Evolutionary conservation across 2,113 vertebrate genomes (phyloP), one percentile per base, ranked within the genome.

Genomic region (Marmota monax): DNA sequence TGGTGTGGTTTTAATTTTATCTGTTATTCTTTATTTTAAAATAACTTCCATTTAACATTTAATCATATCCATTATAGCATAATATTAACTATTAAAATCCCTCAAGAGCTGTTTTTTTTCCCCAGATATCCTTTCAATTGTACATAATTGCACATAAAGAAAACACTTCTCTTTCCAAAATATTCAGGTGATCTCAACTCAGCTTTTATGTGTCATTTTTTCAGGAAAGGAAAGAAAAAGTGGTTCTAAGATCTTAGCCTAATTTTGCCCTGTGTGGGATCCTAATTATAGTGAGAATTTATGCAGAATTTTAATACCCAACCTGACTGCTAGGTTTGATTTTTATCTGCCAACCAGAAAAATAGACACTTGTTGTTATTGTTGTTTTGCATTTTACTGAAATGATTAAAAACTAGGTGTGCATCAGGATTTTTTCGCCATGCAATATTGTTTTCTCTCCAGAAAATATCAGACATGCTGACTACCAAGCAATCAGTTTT

Each of bases 141-240:
- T 39, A 63, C 23, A 63, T 11, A 63, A 63, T 23, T 27, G 23
- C 34, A 39, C 25, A 32, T 12, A n/a, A 79, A 84, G 4, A 82
- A 39, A 84, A 73, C 85, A 1, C 14, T 76, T 83, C 37, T 88
- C 6, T n/a, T 92, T 95, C 37, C 65, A 70, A 88, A 94, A 95
- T 65, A 2, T 39, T 0, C n/a, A 61, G 23, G 17, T 67, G 16
- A 39, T 73, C 5, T 73, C 17, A 90, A 61, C 8, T 63, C 29
- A 83, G 13, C 0, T 96, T 58, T 78, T 67, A 0, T 69, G 2
- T 63, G 25, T 7, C 6, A 25, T 77, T 78, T 90, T 76, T 63
- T 79, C 11, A 84, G 42, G 29, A 92, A 74, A 94, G 1, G 16
- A 74, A 1, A 70, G 14, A 0, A 90, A 82, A 69, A 65, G 32